phyloP scores from a whole-genome alignment of 2,797 vertebrate species.

The Coregonus ussuriensis region DNA sequence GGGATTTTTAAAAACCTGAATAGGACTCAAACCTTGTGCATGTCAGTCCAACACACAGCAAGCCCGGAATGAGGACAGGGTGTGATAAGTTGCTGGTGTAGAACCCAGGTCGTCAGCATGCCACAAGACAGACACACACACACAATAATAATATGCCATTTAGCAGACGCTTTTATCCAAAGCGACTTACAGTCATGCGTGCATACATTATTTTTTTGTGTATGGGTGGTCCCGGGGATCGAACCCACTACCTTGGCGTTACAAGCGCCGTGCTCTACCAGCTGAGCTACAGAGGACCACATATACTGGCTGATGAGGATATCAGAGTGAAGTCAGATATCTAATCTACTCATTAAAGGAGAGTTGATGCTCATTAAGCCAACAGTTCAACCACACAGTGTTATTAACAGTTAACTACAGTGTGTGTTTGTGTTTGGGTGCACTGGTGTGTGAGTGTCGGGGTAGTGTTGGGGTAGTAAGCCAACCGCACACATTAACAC shows the following conservation, averaged over 20 bases:
- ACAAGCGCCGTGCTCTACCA: no score
- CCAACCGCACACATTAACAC: slow-evolving; percentile 35
- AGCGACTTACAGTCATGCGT: no score
- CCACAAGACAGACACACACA: neutral
- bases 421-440: slow-evolving; percentile 4
- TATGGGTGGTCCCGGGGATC: no score
- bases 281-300: no score
- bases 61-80: neutral
- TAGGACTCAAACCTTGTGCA: neutral
- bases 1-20: neutral
- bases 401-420: neutral
- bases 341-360: slow-evolving; percentile 1
- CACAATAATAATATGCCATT: neutral
- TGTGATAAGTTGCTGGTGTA: neutral
- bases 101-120: neutral
- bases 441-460: neutral
- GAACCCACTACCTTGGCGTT: no score
- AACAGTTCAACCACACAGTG: slow-evolving; percentile 11
- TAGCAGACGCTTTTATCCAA: no score
- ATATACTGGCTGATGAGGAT: neutral
- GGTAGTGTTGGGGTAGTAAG: slow-evolving; percentile 15
- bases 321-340: neutral
- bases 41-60: neutral
- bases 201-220: no score
- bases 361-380: slow-evolving; percentile 6